Base-by-base conservation (phyloP, 1,140 invertebrate species). In the Tyrophagus putrescentiae region DNA sequence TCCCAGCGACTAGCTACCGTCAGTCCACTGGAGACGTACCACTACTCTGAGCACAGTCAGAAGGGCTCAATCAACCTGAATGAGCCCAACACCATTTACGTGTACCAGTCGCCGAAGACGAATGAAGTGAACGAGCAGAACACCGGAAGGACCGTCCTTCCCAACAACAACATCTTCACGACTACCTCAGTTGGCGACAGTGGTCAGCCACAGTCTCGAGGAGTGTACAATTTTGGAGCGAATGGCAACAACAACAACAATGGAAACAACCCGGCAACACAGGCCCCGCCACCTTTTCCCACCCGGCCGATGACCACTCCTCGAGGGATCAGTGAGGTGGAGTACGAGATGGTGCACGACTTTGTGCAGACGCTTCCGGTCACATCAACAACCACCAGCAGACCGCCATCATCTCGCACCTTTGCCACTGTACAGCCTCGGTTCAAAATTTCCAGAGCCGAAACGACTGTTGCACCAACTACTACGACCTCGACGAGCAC, bases 401-500 rank as follows among this genome's bases (percentile, higher is more conserved):
- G 29, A 57, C 1, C 23, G 27, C 27, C 13, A 39, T 39, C 13
- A 39, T 39, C 13, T 13, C 36, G 13, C 13, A 39, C 13, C n/a
- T 13, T 39, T 13, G n/a, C n/a, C n/a, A n/a, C n/a, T 39, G n/a
- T 13, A 39, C 36, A 13, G 36, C 13, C 13, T 13, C n/a, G n/a
- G n/a, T 39, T 39, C 13, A 13, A 13, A n/a, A 39, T 13, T 13
- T 39, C n/a, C n/a, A 39, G n/a, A 39, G n/a, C 36, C 13, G n/a
- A 13, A 13, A 13, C n/a, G 13, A 13, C n/a, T 39, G 36, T 42
- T 21, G 52, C 16, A 21, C n/a, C 27, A 39, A 11, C 34, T 3
- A 57, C 18, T 23, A 57, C 56, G 28, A 16, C 36, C 3, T 57
- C 33, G 29, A 57, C 56, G n/a, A 57, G 6, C 25, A 54, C 56